Conservation (phyloP, 2,113 vertebrate genomes). For the Chamaea fasciata region DNA sequence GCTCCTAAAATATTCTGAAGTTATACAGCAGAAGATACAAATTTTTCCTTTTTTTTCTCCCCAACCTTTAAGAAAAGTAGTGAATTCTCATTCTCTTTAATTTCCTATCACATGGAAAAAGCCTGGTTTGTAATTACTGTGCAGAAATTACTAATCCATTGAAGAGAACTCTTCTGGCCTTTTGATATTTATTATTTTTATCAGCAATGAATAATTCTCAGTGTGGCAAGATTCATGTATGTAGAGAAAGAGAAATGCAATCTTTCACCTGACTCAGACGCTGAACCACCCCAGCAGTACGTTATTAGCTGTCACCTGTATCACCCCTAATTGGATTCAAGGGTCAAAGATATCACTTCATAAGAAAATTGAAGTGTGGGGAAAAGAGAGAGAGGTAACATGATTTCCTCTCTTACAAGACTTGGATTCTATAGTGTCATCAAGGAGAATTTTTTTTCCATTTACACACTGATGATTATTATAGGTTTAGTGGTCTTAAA, state of each 20-base stretch:
- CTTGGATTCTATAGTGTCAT: neutral
- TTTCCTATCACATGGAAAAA: neutral
- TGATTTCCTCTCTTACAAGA: neutral
- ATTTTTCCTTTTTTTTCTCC: fast-evolving
- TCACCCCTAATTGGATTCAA: neutral
- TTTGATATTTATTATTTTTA: neutral
- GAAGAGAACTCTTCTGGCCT: neutral
- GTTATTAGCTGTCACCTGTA: neutral
- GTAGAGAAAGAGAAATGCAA: neutral
- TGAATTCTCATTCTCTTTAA: neutral
- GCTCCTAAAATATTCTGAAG: neutral
- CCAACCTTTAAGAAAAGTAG: neutral
- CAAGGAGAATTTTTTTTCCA: neutral
- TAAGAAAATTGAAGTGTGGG: neutral
- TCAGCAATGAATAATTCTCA: neutral
- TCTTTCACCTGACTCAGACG: neutral
- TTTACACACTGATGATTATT: neutral
- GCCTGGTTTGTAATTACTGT: neutral
- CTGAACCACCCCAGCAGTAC: neutral
- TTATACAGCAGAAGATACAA: neutral
- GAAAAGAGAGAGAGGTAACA: neutral
- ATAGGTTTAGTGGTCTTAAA: neutral
- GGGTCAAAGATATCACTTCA: neutral
- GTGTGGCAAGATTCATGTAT: neutral
- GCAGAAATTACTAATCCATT: neutral